phyloP scores from a whole-genome alignment of 1,140 invertebrate genomes.

The Pomacea maculata region DNA sequence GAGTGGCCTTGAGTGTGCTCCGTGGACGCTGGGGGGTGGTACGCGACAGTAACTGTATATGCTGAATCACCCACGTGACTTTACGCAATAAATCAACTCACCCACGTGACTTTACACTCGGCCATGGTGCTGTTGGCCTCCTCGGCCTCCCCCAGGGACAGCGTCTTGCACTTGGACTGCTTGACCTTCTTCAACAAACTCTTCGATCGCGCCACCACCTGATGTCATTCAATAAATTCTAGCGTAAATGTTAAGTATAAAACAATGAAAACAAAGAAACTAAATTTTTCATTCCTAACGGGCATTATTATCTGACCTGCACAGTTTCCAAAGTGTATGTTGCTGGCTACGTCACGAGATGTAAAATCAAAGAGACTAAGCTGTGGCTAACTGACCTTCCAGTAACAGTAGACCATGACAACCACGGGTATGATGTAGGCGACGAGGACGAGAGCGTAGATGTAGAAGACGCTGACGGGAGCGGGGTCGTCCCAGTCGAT shows the following conservation, averaged over 20 bases:
- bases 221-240: too few relatives aligned
- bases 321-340: too few relatives aligned
- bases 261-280: too few relatives aligned
- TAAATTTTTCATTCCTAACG: too few relatives aligned
- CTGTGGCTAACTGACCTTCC: neutral
- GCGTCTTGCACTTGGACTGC: constrained; percentile 1
- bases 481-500: constrained; percentile 46
- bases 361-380: too few relatives aligned
- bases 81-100: neutral
- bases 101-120: constrained; percentile 14
- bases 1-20: too few relatives aligned
- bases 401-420: constrained; percentile 23
- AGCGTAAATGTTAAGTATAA: too few relatives aligned
- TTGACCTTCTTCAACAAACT: neutral
- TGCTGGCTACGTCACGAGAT: too few relatives aligned
- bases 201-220: constrained; percentile 1
- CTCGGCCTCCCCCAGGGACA: constrained; percentile 1
- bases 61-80: too few relatives aligned
- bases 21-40: too few relatives aligned
- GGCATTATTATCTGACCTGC: too few relatives aligned
- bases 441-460: constrained; percentile 17
- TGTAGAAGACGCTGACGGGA: constrained; percentile 25
- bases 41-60: too few relatives aligned
- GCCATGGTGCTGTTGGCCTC: constrained; percentile 15
- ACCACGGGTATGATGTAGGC: constrained; percentile 9